These are phyloP conservation scores for Cheilosia grossa DNA, from an alignment of 2,888 invertebrate species.

Conservation along the genomic window DNA sequence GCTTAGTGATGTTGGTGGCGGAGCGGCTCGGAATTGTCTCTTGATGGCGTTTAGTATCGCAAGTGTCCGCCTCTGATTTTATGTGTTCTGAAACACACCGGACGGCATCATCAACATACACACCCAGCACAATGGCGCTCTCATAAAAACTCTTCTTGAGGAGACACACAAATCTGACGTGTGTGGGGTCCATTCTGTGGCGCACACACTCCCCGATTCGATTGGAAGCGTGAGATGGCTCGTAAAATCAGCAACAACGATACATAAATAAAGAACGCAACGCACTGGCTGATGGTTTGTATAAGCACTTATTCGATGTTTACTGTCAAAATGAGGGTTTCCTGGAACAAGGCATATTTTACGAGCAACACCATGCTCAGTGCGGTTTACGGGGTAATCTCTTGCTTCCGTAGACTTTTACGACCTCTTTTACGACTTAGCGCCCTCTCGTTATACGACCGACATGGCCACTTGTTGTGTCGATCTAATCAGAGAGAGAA, in stretches of 20 bases:
- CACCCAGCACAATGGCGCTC: slow-evolving; percentile 35
- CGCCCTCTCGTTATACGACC: slow-evolving; percentile 78
- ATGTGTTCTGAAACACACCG: slow-evolving; percentile 38
- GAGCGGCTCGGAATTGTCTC: slow-evolving; percentile 36
- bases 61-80: slow-evolving; percentile 72
- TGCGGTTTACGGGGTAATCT: slow-evolving; percentile 64
- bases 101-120: slow-evolving; percentile 17
- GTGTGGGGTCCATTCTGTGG: slow-evolving; percentile 30
- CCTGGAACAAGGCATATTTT: slow-evolving; percentile 33
- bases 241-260: slow-evolving; percentile 56
- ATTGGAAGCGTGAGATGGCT: slow-evolving; percentile 61
- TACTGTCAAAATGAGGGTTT: slow-evolving; percentile 62
- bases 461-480: slow-evolving; percentile 58
- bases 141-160: slow-evolving; percentile 63
- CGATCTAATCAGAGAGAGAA: slow-evolving; percentile 45
- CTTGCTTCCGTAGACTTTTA: slow-evolving; percentile 77
- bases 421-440: slow-evolving; percentile 82
- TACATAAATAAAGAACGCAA: slow-evolving; percentile 17
- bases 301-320: slow-evolving; percentile 61
- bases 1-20: slow-evolving; percentile 22
- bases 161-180: slow-evolving; percentile 54
- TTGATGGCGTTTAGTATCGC: slow-evolving; percentile 62
- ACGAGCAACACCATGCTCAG: slow-evolving; percentile 47
- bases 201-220: slow-evolving; percentile 41
- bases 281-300: slow-evolving; percentile 36